A percentile compares a stretch with the other conserved stretches of the same genome.
Conservation (phyloP, 2,888 invertebrate species). For the Glaucopsyche alexis region DNA sequence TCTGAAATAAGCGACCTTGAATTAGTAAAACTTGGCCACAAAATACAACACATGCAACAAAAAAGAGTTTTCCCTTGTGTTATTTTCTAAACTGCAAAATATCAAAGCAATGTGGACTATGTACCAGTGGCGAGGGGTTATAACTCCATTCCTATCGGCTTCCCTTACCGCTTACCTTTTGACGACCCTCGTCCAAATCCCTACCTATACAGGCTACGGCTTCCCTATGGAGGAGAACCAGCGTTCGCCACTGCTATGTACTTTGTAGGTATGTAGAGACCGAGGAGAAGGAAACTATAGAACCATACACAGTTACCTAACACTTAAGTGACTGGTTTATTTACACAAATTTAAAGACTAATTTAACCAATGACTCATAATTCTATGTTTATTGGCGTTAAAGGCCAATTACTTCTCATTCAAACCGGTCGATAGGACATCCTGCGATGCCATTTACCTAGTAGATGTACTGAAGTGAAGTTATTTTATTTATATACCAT, state of each 20-base stretch:
- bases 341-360: background rate
- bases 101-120: too few species aligned
- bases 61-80: too few species aligned
- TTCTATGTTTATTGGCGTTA: background rate
- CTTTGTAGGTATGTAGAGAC: background rate
- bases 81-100: background rate
- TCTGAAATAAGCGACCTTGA: too few species aligned
- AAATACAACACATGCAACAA: too few species aligned
- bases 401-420: conserved; percentile 16
- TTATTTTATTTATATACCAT: background rate
- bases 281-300: background rate
- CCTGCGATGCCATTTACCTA: background rate
- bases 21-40: too few species aligned
- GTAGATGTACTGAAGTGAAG: background rate
- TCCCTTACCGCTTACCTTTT: too few species aligned
- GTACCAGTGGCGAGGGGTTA: too few species aligned
- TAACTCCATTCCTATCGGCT: too few species aligned
- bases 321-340: background rate
- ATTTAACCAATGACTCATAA: conserved; percentile 7
- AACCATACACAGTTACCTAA: background rate
- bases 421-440: background rate
- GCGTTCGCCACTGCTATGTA: too few species aligned
- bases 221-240: too few species aligned
- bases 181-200: too few species aligned
- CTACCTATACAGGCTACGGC: too few species aligned